Conservation (phyloP, 2,888 invertebrate species). For the Mythimna lalbum region DNA sequence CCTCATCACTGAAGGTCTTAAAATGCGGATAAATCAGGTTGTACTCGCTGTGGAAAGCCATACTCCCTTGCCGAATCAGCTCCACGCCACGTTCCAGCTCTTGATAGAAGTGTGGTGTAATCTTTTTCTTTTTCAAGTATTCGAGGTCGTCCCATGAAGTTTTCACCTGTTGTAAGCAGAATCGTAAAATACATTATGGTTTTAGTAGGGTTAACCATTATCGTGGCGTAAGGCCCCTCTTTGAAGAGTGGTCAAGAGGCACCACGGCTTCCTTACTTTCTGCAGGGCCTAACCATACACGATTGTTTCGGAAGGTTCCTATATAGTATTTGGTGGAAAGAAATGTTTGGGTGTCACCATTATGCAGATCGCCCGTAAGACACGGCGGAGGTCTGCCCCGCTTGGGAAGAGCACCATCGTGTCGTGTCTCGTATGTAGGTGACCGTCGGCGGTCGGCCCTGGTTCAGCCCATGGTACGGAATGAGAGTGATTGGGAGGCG, state of each 20-base stretch:
- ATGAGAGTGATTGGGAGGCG: not conserved
- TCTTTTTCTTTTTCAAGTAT: conserved; percentile 82
- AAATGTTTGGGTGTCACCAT: not conserved
- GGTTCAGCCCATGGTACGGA: not conserved
- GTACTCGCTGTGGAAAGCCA: conserved; percentile 83
- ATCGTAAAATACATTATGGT: too few species aligned
- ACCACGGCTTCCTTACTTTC: too few species aligned
- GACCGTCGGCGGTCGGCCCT: not conserved
- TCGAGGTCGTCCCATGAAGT: conserved; percentile 81
- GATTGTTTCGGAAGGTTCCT: too few species aligned
- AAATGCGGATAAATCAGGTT: conserved; percentile 81
- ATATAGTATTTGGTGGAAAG: too few species aligned
- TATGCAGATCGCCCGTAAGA: not conserved
- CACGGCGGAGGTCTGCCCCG: not conserved
- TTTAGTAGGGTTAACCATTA: too few species aligned
- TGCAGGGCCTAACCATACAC: too few species aligned
- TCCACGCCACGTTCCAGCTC: conserved; percentile 75
- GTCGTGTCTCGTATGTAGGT: not conserved
- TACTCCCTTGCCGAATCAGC: conserved; percentile 75
- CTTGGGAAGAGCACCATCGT: not conserved
- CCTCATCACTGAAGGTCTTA: conserved; percentile 78
- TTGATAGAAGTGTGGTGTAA: conserved; percentile 78
- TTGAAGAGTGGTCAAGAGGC: too few species aligned
- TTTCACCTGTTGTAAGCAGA: conserved; percentile 69
- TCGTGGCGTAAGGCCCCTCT: too few species aligned